Conservation (phyloP, 2,888 invertebrate genomes). For the Creontiades dilutus region DNA sequence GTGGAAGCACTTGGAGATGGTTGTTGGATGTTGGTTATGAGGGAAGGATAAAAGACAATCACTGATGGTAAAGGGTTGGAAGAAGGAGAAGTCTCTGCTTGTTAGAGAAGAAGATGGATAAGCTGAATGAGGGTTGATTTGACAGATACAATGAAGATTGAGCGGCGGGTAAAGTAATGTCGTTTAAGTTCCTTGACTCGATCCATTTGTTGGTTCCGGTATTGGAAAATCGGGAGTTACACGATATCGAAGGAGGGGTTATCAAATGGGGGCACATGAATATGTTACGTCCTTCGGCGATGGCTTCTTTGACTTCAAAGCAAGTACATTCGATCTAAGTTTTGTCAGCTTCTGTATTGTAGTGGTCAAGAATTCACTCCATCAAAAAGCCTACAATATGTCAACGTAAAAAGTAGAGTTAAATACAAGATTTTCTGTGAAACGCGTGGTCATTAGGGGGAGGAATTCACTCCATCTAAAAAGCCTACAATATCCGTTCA, state of each 20-base stretch:
- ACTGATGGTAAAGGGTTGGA: background rate
- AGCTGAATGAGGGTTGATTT: constrained; percentile 61
- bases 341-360: no score
- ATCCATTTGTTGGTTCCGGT: constrained; percentile 6
- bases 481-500: no score
- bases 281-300: background rate
- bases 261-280: background rate
- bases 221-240: constrained; percentile 10
- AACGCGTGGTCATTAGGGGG: no score
- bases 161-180: constrained; percentile 43
- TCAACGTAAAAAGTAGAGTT: no score
- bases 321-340: no score
- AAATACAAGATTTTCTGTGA: no score
- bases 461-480: no score
- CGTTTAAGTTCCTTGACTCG: constrained; percentile 34
- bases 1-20: background rate
- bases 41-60: background rate
- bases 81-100: constrained; percentile 10
- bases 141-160: constrained; percentile 64
- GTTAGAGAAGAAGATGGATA: constrained; percentile 58
- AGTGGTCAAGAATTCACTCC: no score
- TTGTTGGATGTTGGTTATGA: background rate
- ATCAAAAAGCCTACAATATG: no score
- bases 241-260: background rate
- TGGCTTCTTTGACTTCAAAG: no score